phyloP scores from a whole-genome alignment of 2,797 vertebrate species.

The Clarias pachynema region DNA sequence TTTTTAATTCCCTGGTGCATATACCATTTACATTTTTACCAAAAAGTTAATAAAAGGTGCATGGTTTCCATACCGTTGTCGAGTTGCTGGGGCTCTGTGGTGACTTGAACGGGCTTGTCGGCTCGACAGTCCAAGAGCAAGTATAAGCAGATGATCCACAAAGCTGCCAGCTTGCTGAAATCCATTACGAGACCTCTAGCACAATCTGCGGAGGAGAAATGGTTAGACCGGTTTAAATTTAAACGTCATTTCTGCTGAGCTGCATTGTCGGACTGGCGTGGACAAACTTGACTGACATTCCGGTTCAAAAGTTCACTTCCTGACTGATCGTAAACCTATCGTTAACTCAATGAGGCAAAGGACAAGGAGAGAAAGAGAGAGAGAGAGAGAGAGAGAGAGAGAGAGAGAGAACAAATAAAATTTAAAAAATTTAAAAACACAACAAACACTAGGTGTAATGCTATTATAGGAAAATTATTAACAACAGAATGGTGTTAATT shows the following conservation, averaged over 20 bases:
- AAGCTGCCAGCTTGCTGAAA: conserved; percentile 67
- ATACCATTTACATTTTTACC: not conserved
- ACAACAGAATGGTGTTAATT: not conserved
- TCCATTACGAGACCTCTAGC: conserved; percentile 73
- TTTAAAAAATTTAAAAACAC: too few relatives aligned
- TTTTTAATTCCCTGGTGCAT: not conserved
- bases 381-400: too few relatives aligned
- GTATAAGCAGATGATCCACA: conserved; percentile 75
- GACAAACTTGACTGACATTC: not conserved
- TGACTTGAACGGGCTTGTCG: conserved; percentile 65
- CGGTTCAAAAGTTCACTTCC: not conserved
- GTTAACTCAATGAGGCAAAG: not conserved
- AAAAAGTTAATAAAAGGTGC: conserved; percentile 23
- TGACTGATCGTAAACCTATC: too few relatives aligned
- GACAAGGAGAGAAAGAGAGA: too few relatives aligned
- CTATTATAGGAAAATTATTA: not conserved
- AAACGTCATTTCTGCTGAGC: too few relatives aligned
- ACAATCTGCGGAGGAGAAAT: conserved; percentile 19
- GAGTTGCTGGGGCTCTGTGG: conserved; percentile 58
- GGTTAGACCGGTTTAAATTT: not conserved
- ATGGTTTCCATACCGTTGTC: conserved; percentile 71
- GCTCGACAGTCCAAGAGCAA: conserved; percentile 66
- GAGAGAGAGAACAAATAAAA: too few relatives aligned
- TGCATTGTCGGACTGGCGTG: not conserved
- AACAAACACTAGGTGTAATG: not conserved